phyloP scores from a whole-genome alignment of 37 sponge, comb jelly and placozoan genomes.

The Cliona cf. orientalis region DNA sequence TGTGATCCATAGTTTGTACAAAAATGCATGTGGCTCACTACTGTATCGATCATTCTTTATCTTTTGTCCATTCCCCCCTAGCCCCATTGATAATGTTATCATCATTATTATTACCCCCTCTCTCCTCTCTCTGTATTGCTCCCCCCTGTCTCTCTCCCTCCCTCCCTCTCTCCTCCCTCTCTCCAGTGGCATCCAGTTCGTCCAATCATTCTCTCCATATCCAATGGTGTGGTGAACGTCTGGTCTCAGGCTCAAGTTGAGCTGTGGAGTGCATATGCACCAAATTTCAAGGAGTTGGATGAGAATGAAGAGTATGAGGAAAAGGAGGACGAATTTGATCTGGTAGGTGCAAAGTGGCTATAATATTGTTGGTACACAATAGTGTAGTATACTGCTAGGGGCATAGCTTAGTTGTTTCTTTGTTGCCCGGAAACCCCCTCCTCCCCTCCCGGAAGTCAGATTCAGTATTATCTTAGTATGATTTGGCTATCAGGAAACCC shows the following conservation, averaged over 20 bases:
- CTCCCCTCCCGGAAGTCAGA: too few relatives aligned
- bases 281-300: constrained; percentile 97
- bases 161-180: background rate
- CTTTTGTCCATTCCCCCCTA: background rate
- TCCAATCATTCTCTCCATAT: constrained; percentile 94
- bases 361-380: background rate
- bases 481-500: too few relatives aligned
- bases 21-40: too few relatives aligned
- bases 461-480: too few relatives aligned
- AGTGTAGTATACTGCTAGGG: background rate
- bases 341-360: constrained; percentile 49
- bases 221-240: constrained; percentile 93
- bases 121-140: too few relatives aligned
- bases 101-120: too few relatives aligned
- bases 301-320: constrained; percentile 98
- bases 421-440: too few relatives aligned
- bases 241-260: constrained; percentile 94
- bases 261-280: constrained; percentile 98
- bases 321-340: constrained; percentile 95
- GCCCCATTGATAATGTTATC: too few relatives aligned
- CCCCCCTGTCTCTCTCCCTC: constrained; percentile 6
- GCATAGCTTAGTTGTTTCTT: too few relatives aligned
- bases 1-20: too few relatives aligned
- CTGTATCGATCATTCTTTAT: background rate
- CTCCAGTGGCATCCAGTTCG: constrained; percentile 95